Base-by-base conservation (phyloP, 2,113 vertebrate species). In the Sphaerodactylus townsendi region DNA sequence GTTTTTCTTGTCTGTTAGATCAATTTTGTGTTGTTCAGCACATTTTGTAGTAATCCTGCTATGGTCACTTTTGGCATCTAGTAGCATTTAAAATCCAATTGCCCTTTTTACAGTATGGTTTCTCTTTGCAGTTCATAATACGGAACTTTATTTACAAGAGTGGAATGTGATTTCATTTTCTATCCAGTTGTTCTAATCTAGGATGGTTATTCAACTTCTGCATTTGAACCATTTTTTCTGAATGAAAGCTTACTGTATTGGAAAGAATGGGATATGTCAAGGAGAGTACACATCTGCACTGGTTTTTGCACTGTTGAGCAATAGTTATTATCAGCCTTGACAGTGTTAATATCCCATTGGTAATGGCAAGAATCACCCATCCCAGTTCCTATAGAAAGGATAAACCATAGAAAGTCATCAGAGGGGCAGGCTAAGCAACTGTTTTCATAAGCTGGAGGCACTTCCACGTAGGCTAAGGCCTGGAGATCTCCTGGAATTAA, bases 81-180 rank as follows among this genome's bases (percentile, higher is more conserved):
- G 81, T 41, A 84, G 48, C 69, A 65, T 84, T 90, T 46, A 90
- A 91, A 88, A 75, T 85, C 90, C 77, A 83, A 76, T 88, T 92
- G 39, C 2, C 0, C 30, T 37, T 86, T n/a, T 56, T 82, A 4
- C 71, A 72, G 7, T 70, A 35, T 69, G 84, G 30, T 56, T 46
- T 89, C 37, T 90, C 50, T 81, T 90, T 83, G 2, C 72, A 85
- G 11, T 35, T 8, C 0, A 79, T 19, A 82, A 0, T 0, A 0
- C 89, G 15, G 48, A 81, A 86, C 28, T 33, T 79, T 87, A 76
- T 21, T 64, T 46, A 8, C 81, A 65, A 74, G 59, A 37, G 66
- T 91, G 44, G 71, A 78, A n/a, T 85, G 35, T 83, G n/a, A 79
- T 85, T 84, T 85, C 37, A 84, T 75, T 71, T 91, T 87, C 53